Conservation (phyloP, 2,888 invertebrate species). For the Panzeria rudis region DNA sequence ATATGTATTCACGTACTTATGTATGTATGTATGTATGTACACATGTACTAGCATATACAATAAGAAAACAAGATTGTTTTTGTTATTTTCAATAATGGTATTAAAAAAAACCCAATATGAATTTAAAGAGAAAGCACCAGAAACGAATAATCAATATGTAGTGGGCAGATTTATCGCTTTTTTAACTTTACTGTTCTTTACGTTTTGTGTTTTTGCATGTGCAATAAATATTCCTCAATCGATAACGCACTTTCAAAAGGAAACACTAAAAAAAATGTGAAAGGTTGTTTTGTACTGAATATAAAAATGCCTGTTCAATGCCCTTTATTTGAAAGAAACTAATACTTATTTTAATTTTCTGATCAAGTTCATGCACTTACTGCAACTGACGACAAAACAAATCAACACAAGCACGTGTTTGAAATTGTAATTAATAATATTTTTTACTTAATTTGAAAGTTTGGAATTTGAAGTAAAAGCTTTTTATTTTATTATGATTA, state of each 20-base stretch:
- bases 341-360: conserved; percentile 5
- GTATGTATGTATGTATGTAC: not conserved
- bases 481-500: too few relatives aligned
- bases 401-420: not conserved
- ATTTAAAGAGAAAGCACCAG: conserved; percentile 30
- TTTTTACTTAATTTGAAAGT: too few relatives aligned
- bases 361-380: not conserved
- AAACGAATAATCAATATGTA: conserved; percentile 44
- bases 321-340: conserved; percentile 45
- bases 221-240: conserved; percentile 25
- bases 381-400: not conserved
- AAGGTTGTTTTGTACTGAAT: conserved; percentile 38
- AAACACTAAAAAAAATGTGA: conserved; percentile 39
- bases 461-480: too few relatives aligned
- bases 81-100: conserved; percentile 3
- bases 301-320: conserved; percentile 49
- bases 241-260: conserved; percentile 43
- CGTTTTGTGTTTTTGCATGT: conserved; percentile 12
- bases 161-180: conserved; percentile 52
- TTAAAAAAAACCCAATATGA: conserved; percentile 2
- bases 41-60: not conserved
- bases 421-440: not conserved
- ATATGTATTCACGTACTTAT: not conserved
- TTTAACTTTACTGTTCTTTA: not conserved
- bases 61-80: not conserved